Evolutionary conservation across 2,113 vertebrate species (phyloP).

Genomic region (Pyxicephalus adspersus): DNA sequence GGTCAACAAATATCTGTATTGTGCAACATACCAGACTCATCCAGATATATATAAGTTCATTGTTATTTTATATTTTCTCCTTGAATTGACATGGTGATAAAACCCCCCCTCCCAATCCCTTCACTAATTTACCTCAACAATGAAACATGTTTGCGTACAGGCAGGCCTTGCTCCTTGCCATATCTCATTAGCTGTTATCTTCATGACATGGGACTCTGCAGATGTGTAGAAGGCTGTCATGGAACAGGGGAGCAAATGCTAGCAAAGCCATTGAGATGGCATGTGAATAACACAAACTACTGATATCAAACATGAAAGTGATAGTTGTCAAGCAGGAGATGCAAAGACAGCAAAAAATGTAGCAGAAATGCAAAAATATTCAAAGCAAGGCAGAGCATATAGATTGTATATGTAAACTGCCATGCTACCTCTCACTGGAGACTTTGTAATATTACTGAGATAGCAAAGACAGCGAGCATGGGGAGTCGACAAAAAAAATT

Average conservation of each 20-base stretch:
- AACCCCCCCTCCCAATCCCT: neutral
- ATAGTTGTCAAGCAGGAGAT: neutral
- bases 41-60: too few relatives aligned
- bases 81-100: neutral
- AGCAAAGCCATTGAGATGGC: neutral
- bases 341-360: neutral
- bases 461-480: neutral
- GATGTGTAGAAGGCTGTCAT: constrained; percentile 23
- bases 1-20: too few relatives aligned
- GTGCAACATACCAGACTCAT: too few relatives aligned
- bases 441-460: constrained; percentile 3
- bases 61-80: neutral
- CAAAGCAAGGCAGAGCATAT: neutral
- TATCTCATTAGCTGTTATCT: constrained; percentile 38
- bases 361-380: neutral
- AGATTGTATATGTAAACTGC: neutral
- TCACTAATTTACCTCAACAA: neutral
- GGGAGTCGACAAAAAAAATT: neutral
- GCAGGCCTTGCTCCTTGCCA: constrained; percentile 13
- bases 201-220: constrained; percentile 23
- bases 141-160: constrained; percentile 6
- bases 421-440: neutral
- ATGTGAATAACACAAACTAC: constrained; percentile 35
- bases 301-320: constrained; percentile 12
- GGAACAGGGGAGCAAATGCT: constrained; percentile 8